phyloP scores from a whole-genome alignment of 2,797 vertebrate genomes.

The Ciconia nigra region DNA sequence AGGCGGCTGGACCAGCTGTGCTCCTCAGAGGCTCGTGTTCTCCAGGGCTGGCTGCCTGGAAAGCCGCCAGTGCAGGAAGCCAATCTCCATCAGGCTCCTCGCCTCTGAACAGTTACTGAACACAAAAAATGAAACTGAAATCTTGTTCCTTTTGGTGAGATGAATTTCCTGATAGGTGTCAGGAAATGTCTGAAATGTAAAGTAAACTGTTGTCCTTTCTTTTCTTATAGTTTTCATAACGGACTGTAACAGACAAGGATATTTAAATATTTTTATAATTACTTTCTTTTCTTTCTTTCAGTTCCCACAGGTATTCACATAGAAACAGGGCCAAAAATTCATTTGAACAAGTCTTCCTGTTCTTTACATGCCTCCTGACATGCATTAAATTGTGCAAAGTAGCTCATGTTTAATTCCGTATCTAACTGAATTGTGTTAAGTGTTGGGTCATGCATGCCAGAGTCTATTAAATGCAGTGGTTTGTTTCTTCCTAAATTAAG shows the following conservation, averaged over 20 bases:
- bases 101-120: not conserved
- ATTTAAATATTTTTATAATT: conserved; percentile 13
- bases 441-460: not conserved
- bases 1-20: not conserved
- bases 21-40: not conserved
- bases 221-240: not conserved
- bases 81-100: not conserved
- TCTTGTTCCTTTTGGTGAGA: conserved; percentile 2
- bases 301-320: not conserved
- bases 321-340: not conserved
- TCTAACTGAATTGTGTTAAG: not conserved
- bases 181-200: conserved; percentile 40
- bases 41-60: not conserved
- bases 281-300: not conserved
- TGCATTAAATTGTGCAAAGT: not conserved
- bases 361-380: not conserved
- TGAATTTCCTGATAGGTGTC: conserved; percentile 19
- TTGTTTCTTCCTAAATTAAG: conserved; percentile 1
- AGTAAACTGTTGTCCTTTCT: not conserved
- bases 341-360: not conserved
- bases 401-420: not conserved
- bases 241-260: not conserved
- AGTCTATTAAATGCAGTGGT: not conserved
- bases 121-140: not conserved
- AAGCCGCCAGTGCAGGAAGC: not conserved